Base-by-base conservation (phyloP, 2,888 invertebrate genomes). In the Drosophila algonquin region DNA sequence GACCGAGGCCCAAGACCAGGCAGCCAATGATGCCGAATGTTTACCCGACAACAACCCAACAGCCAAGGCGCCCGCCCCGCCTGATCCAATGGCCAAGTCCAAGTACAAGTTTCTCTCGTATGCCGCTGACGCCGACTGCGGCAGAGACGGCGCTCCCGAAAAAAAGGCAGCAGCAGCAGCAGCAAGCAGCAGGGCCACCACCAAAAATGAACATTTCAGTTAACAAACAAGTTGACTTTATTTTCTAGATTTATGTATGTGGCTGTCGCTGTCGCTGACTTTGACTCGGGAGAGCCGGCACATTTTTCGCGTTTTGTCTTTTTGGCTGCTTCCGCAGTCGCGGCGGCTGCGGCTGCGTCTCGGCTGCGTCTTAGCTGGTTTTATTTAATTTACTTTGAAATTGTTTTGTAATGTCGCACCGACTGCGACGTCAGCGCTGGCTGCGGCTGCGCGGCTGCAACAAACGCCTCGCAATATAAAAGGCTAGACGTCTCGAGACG, bases 381-480 rank as follows among this genome's bases (percentile, higher is more conserved):
- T 75, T 79, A 62, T 78, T 81, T 84, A 77, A 76, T 76, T 85
- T 80, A 76, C 75, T 79, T 79, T 71, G 79, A 83, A 89, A 87
- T 87, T 87, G 85, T 87, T 90, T 90, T 90, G 90, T 90, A 90
- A 90, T 87, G 80, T 30, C 75, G 46, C 27, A 64, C 68, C 65
- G 75, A 76, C 76, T 57, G 32, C 76, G 76, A 18, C 60, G 56
- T 32, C 63, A 60, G 44, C 75, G 47, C 59, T 72, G 63, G 44
- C 77, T 44, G 63, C 72, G 63, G 86, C 79, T 53, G 63, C 65
- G 69, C 58, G 56, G 56, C 59, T 58, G 89, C 64, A 71, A 65
- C 60, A 82, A 67, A 80, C 61, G 76, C 72, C 82, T 82, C 83
- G 72, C 73, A 87, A 90, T 92, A 92, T 92, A 92, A 89, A 92